Conservation (phyloP, 2,888 invertebrate species). For the Drosophila barbarae region DNA sequence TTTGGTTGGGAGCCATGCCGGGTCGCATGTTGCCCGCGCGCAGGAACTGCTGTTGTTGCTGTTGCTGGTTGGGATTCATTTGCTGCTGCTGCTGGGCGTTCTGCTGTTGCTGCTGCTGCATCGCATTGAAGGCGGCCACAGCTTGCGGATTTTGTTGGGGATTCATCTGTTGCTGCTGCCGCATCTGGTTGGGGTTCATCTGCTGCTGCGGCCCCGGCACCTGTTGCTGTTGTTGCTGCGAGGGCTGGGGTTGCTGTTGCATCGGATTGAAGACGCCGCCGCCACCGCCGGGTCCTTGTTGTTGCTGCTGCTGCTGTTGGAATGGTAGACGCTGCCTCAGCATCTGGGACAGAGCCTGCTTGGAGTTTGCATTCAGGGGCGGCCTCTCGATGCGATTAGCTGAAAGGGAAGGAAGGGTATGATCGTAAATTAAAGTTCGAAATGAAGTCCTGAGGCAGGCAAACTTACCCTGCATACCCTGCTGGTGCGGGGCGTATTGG, state of each 20-base stretch:
- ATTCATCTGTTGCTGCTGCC: constrained; percentile 73
- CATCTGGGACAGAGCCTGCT: constrained; percentile 93
- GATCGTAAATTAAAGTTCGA: neutral
- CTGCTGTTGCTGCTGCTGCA: constrained; percentile 71
- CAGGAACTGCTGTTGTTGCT: constrained; percentile 76
- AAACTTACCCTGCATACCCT: constrained; percentile 76
- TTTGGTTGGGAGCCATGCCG: constrained; percentile 79
- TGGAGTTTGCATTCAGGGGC: constrained; percentile 83
- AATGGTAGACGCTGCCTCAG: constrained; percentile 83
- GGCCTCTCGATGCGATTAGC: constrained; percentile 80
- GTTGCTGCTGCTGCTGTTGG: constrained; percentile 48
- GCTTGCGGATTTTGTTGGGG: constrained; percentile 77
- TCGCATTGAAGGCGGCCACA: constrained; percentile 58
- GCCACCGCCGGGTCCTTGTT: constrained; percentile 58
- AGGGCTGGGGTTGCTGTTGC: constrained; percentile 77
- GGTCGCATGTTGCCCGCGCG: constrained; percentile 77
- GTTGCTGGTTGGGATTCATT: constrained; percentile 63
- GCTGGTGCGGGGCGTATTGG: constrained; percentile 76
- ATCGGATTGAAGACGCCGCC: constrained; percentile 71
- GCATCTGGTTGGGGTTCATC: constrained; percentile 64
- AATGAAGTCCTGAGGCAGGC: fast-evolving
- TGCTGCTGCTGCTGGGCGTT: constrained; percentile 77
- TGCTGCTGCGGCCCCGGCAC: constrained; percentile 76
- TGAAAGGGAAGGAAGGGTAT: constrained; percentile 22
- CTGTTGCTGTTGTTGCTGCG: constrained; percentile 67